A percentile compares a stretch with the other conserved stretches of the same genome.
These are phyloP conservation scores for Hoplodrina ambigua DNA, from an alignment of 2,888 invertebrate genomes.

Conservation along the genomic window DNA sequence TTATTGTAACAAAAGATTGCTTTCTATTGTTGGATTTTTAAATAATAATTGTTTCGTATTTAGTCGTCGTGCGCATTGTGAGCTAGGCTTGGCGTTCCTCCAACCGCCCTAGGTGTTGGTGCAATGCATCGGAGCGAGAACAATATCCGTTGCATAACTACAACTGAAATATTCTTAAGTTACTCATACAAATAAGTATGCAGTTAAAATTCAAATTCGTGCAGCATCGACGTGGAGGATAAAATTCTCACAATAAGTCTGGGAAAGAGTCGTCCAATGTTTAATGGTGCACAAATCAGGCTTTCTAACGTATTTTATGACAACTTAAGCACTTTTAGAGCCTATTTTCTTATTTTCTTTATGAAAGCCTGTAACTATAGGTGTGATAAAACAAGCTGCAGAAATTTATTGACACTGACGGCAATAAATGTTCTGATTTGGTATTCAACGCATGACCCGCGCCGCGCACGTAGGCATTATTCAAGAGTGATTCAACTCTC, in stretches of 20 bases:
- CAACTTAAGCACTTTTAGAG: neutral
- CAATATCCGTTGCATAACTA: constrained; percentile 46
- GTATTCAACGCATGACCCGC: constrained; percentile 18
- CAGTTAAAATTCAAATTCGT: constrained; percentile 23
- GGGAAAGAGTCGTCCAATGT: neutral
- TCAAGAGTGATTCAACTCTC: constrained; percentile 43
- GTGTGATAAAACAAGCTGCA: neutral
- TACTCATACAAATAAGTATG: constrained; percentile 31
- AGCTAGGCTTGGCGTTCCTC: constrained; percentile 67
- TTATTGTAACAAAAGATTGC: constrained; percentile 68
- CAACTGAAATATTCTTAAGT: constrained; percentile 30
- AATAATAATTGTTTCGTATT: constrained; percentile 66
- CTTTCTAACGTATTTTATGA: neutral
- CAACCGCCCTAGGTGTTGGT: constrained; percentile 64
- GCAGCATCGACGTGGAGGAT: neutral
- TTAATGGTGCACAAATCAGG: neutral
- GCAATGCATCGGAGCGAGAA: constrained; percentile 56
- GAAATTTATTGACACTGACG: neutral
- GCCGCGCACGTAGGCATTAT: constrained; percentile 13
- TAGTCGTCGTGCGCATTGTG: constrained; percentile 61
- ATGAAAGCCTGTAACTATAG: neutral
- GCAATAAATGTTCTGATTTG: constrained; percentile 21
- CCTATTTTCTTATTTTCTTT: neutral
- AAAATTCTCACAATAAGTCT: neutral
- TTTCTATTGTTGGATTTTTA: constrained; percentile 67